Conservation (phyloP, 2,888 invertebrate species). For the Antitype chi region DNA sequence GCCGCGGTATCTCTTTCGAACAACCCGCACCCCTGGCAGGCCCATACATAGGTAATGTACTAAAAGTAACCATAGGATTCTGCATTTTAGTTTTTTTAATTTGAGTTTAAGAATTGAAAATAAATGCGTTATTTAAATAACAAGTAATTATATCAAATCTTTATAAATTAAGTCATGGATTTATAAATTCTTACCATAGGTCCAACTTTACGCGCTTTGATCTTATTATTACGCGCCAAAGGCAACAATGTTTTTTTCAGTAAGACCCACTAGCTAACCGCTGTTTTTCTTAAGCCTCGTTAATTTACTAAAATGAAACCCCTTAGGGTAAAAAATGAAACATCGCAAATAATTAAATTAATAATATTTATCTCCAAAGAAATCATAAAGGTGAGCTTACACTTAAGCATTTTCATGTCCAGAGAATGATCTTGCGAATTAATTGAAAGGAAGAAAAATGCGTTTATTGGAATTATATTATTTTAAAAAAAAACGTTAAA, state of each 20-base stretch:
- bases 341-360: slow-evolving; percentile 64
- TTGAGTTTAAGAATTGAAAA: too few relatives aligned
- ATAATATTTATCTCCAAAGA: slow-evolving; percentile 45
- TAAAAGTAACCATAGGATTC: too few relatives aligned
- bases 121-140: too few relatives aligned
- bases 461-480: too few relatives aligned
- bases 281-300: not conserved
- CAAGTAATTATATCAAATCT: too few relatives aligned
- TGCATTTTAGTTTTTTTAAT: too few relatives aligned
- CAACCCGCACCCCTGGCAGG: too few relatives aligned
- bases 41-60: too few relatives aligned
- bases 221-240: not conserved
- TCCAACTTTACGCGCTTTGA: not conserved
- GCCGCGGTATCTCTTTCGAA: too few relatives aligned
- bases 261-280: not conserved
- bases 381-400: slow-evolving; percentile 37
- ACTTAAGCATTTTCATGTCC: not conserved
- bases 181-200: not conserved
- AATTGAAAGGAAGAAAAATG: too few relatives aligned
- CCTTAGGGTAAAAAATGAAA: slow-evolving; percentile 52
- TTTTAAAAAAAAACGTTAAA: too few relatives aligned
- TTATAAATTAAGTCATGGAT: not conserved
- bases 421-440: not conserved
- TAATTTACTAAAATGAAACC: slow-evolving; percentile 30
- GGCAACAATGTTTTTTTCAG: not conserved